Evolutionary conservation across 2,888 invertebrate genomes (phyloP), one percentile per base, ranked within the genome.

Genomic region (Tubiluchus corallicola): DNA sequence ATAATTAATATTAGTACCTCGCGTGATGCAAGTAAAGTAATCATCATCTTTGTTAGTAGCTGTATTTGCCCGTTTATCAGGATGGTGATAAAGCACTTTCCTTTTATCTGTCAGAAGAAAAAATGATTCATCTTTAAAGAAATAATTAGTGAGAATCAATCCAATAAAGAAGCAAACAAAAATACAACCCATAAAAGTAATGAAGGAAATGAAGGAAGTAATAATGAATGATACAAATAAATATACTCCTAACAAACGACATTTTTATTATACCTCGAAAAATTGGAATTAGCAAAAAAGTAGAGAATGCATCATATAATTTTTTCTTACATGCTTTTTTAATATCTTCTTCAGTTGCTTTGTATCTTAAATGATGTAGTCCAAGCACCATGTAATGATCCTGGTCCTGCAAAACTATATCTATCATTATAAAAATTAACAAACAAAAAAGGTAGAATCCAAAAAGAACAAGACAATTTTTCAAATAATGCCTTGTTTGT

Each of bases 21-120:
- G 84, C 1, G 94, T 96, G 54, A 99, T 98, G 63, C 96, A 96
- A 0, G 92, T 88, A 65, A 96, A 98, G 66, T 96, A 96, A 68
- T 96, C 96, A 50, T 62, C 63, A 45, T 70, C 69, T 57, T 88
- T 84, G 54, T 92, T 90, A 40, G 60, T 58, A 2, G 78, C 75
- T 49, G 78, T 74, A 21, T 87, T 75, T 52, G 83, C 82, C 64
- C 96, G 75, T 65, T 99, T 99, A 63, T 99, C 98, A 0, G 98
- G 98, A 68, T 99, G 98, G 63, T 99, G 96, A 57, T 78, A 79
- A 43, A 98, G 69, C 41, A 90, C 85, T 67, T 82, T 82, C 59
- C 75, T 78, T 50, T 77, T 72, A 55, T 77, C 76, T 75, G 56
- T 21, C 49, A n/a, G n/a, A n/a, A n/a, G 46, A 51, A 43, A 37